phyloP scores from a whole-genome alignment of 2,797 vertebrate genomes.

The Rhyacichthys aspro region DNA sequence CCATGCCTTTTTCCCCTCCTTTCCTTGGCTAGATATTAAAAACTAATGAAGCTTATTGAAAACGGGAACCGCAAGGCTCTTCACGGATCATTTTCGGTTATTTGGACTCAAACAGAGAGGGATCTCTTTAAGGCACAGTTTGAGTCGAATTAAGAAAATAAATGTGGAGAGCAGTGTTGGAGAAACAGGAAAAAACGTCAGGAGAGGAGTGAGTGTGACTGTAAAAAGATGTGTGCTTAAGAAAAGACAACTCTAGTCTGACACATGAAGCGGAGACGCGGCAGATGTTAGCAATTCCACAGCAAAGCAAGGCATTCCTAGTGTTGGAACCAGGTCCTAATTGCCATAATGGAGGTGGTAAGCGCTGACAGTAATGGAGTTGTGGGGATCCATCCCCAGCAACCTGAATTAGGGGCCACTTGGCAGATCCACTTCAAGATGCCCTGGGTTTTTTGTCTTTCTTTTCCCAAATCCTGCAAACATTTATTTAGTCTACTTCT shows the following conservation, averaged over 20 bases:
- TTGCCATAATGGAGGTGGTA: conserved; percentile 82
- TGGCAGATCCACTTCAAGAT: conserved; percentile 76
- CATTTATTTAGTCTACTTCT: conserved; percentile 14
- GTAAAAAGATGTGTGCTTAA: conserved; percentile 78
- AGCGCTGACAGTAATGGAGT: conserved; percentile 82
- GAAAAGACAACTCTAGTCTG: conserved; percentile 73
- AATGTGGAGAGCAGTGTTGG: conserved; percentile 72
- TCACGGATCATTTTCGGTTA: conserved; percentile 86
- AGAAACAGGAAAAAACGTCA: conserved; percentile 37
- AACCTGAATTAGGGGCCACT: conserved; percentile 74
- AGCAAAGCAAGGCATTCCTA: conserved; percentile 76
- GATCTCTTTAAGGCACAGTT: conserved; percentile 83
- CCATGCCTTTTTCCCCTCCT: conserved; percentile 74
- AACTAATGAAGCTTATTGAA: conserved; percentile 85
- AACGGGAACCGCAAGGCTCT: conserved; percentile 72
- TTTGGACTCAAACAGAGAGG: conserved; percentile 83
- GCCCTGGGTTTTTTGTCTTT: conserved; percentile 47
- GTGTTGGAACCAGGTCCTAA: conserved; percentile 78
- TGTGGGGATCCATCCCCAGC: conserved; percentile 72
- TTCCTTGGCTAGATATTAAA: conserved; percentile 83
- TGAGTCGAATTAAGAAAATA: conserved; percentile 85
- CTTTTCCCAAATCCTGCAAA: conserved; percentile 28
- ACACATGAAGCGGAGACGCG: conserved; percentile 71
- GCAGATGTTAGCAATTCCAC: conserved; percentile 84
- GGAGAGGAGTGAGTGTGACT: conserved; percentile 51